These are phyloP conservation scores for Onchidella celtica DNA, from an alignment of 2,888 invertebrate species.

Conservation along the genomic window DNA sequence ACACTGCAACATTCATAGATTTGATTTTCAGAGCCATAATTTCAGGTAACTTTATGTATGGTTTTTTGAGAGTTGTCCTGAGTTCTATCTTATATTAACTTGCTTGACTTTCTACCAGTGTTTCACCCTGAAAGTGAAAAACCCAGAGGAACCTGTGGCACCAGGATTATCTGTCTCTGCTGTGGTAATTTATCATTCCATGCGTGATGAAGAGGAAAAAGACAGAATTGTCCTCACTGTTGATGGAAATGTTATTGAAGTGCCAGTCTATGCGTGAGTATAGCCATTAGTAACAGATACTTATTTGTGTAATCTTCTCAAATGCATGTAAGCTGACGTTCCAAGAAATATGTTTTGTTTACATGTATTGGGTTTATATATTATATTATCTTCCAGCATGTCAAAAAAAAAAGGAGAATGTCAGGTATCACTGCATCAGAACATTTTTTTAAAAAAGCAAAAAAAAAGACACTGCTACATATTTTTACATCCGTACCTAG, in stretches of 20 bases:
- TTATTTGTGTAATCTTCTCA: background rate
- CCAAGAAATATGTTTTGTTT: background rate
- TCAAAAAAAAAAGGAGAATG: too few species aligned
- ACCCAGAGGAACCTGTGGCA: conserved; percentile 77
- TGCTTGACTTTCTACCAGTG: too few species aligned
- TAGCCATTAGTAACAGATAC: background rate
- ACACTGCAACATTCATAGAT: too few species aligned
- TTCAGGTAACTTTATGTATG: too few species aligned
- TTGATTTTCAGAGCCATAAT: too few species aligned
- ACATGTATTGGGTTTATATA: background rate
- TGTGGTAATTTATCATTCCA: conserved; percentile 72
- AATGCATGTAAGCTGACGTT: background rate
- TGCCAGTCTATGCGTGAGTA: conserved; percentile 75
- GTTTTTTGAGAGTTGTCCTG: too few species aligned
- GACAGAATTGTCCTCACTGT: conserved; percentile 78
- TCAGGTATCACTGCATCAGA: too few species aligned
- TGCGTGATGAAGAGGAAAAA: conserved; percentile 66
- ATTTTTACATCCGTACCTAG: too few species aligned
- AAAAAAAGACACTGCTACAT: too few species aligned
- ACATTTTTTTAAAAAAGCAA: too few species aligned
- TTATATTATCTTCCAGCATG: background rate
- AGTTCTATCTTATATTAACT: too few species aligned
- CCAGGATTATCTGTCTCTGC: conserved; percentile 77
- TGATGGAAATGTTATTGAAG: conserved; percentile 78
- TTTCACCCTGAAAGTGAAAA: conserved; percentile 77